Conservation (phyloP, 23 tunicate species). For the Aplidium turbinatum region DNA sequence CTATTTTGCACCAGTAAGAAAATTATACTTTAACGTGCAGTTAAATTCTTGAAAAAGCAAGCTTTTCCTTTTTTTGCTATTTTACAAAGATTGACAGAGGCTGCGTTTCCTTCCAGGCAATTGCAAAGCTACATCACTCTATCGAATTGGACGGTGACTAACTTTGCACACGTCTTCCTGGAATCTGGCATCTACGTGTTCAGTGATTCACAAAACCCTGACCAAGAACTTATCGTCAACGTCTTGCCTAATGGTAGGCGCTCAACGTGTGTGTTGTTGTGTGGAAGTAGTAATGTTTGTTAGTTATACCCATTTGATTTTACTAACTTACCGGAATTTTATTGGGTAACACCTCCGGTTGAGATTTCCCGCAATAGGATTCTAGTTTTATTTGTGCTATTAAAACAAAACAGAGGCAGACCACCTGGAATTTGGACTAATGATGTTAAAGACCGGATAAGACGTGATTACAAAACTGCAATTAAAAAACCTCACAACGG, state of each 20-base stretch:
- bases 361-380: not conserved
- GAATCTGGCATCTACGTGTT: conserved; percentile 91
- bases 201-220: conserved; percentile 68
- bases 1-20: too few species aligned
- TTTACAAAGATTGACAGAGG: too few species aligned
- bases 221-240: conserved; percentile 69
- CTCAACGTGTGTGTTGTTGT: not conserved
- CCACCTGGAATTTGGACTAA: too few species aligned
- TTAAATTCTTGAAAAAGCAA: too few species aligned
- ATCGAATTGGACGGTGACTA: conserved; percentile 53
- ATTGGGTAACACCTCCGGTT: not conserved
- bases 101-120: conserved; percentile 63
- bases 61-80: too few species aligned
- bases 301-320: not conserved
- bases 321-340: not conserved
- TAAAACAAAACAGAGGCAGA: too few species aligned
- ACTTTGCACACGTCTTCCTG: conserved; percentile 90
- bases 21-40: too few species aligned
- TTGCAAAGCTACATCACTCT: conserved; percentile 53
- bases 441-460: too few species aligned
- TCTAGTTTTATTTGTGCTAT: too few species aligned
- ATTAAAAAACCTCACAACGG: too few species aligned
- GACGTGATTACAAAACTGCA: too few species aligned
- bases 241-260: conserved; percentile 61
- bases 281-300: not conserved